These are phyloP conservation scores for Myioborus miniatus DNA, from an alignment of 2,797 vertebrate species.

Conservation along the genomic window DNA sequence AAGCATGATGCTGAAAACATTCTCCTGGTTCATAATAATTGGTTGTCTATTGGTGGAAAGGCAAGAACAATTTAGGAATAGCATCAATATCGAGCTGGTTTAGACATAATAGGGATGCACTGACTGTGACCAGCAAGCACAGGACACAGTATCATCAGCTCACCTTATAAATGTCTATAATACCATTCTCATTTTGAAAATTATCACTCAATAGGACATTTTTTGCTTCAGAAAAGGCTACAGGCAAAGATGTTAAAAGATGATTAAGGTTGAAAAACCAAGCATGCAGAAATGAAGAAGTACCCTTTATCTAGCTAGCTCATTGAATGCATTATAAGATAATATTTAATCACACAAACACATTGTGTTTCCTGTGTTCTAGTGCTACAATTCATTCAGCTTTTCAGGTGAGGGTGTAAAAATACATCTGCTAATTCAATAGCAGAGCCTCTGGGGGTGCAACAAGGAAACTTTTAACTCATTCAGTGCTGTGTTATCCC, in stretches of 20 bases:
- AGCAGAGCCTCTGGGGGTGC: not conserved
- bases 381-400: not conserved
- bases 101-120: not conserved
- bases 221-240: constrained; percentile 4
- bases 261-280: not conserved
- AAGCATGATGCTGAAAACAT: not conserved
- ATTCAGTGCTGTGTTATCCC: not conserved
- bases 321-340: not conserved
- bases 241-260: not conserved
- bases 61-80: not conserved
- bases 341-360: not conserved
- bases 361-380: not conserved
- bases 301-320: not conserved
- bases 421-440: not conserved
- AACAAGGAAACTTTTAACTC: not conserved
- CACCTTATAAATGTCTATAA: not conserved
- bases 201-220: not conserved
- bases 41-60: not conserved
- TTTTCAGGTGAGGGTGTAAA: not conserved
- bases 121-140: not conserved
- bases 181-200: not conserved
- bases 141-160: not conserved
- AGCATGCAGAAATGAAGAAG: not conserved
- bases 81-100: not conserved
- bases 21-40: not conserved